A percentile compares a stretch with the other conserved stretches of the same genome.
Evolutionary conservation across 1,140 invertebrate species (phyloP).

Genomic region (Heliothis subflexa): DNA sequence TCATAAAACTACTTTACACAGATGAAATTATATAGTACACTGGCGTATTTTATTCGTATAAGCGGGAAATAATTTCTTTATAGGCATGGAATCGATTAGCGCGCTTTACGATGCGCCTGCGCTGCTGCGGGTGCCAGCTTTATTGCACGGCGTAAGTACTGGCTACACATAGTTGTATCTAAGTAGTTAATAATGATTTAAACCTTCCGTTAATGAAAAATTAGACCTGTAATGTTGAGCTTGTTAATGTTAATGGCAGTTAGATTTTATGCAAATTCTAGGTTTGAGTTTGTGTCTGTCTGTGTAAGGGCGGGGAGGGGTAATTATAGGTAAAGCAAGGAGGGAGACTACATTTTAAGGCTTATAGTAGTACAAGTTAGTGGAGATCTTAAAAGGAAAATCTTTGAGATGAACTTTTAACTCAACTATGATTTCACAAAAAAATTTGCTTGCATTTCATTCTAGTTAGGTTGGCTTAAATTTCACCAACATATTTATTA

Average conservation of each 20-base stretch:
- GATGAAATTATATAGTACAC: conserved; percentile 42
- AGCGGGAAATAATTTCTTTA: conserved; percentile 58
- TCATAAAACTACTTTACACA: conserved; percentile 39
- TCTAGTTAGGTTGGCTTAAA: no score
- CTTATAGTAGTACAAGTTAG: not conserved
- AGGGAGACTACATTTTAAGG: conserved; percentile 19
- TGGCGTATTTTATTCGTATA: conserved; percentile 49
- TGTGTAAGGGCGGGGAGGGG: not conserved
- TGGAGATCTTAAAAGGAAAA: not conserved
- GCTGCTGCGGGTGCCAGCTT: conserved; percentile 39
- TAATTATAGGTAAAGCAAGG: not conserved
- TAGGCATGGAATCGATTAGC: conserved; percentile 57
- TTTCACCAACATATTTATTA: no score
- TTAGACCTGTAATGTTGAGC: conserved; percentile 11
- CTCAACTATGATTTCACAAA: no score
- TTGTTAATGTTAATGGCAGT: conserved; percentile 17
- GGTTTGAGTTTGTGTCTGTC: conserved; percentile 9
- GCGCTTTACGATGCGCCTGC: conserved; percentile 50
- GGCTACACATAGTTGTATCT: not conserved
- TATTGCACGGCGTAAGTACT: conserved; percentile 40
- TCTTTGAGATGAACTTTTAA: not conserved
- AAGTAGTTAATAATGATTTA: conserved; percentile 34
- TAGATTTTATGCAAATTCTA: conserved; percentile 41
- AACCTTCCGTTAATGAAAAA: conserved; percentile 42
- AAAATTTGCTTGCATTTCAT: no score